Evolutionary conservation across 2,113 vertebrate genomes (phyloP).

Genomic region (Coregonus clupeaformis): DNA sequence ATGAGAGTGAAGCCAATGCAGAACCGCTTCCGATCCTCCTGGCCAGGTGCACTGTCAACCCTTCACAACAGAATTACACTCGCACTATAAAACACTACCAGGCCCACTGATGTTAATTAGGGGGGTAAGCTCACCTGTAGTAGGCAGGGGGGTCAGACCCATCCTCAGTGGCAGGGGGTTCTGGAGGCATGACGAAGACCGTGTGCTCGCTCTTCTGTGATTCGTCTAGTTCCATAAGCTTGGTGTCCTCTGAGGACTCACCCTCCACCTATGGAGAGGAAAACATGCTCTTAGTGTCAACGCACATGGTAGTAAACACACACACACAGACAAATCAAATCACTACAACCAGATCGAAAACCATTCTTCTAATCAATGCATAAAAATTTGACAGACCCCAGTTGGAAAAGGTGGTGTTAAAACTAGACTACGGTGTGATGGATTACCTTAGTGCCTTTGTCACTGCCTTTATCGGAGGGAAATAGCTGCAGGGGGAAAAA

Average conservation of each 20-base stretch:
- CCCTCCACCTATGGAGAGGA: slow-evolving; percentile 80
- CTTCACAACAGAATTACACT: too few relatives aligned
- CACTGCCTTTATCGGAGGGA: slow-evolving; percentile 89
- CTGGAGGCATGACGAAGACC: slow-evolving; percentile 91
- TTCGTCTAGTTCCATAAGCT: slow-evolving; percentile 92
- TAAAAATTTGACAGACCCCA: not conserved
- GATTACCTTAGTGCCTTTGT: slow-evolving; percentile 93
- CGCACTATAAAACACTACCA: not conserved
- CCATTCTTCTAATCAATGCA: not conserved
- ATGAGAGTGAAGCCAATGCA: not conserved
- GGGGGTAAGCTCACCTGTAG: slow-evolving; percentile 78
- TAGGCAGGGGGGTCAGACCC: slow-evolving; percentile 71
- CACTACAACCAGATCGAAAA: not conserved
- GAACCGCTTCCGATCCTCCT: too few relatives aligned
- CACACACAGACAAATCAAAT: not conserved
- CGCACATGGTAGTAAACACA: not conserved
- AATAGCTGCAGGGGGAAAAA: slow-evolving; percentile 83
- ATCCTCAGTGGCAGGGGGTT: slow-evolving; percentile 73
- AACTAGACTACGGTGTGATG: not conserved
- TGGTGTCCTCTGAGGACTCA: slow-evolving; percentile 85
- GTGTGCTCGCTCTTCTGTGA: slow-evolving; percentile 97
- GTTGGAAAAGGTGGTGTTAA: not conserved
- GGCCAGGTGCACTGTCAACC: too few relatives aligned
- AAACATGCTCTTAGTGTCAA: not conserved
- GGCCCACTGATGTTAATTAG: not conserved